These are phyloP conservation scores for Megalurothrips usitatus DNA, from an alignment of 2,888 invertebrate species.

Conservation along the genomic window DNA sequence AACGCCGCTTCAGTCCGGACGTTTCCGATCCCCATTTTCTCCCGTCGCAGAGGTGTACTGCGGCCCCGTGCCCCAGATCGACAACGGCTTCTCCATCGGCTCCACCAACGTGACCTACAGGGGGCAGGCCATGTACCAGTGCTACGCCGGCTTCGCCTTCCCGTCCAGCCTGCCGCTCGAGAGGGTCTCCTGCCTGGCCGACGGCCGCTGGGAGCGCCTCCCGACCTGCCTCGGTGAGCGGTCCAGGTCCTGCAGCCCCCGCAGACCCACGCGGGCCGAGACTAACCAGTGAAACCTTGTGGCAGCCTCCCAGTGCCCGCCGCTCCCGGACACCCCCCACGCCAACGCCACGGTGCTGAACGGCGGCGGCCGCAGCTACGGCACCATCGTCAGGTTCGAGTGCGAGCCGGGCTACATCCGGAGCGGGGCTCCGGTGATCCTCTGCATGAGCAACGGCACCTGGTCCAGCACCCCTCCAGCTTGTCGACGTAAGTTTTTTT, in stretches of 20 bases:
- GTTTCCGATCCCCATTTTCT: constrained; percentile 28
- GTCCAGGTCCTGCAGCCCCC: too few species aligned
- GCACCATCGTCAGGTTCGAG: constrained; percentile 86
- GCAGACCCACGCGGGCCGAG: too few species aligned
- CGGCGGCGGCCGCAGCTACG: constrained; percentile 87
- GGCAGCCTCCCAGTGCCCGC: constrained; percentile 83
- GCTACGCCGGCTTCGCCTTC: constrained; percentile 94
- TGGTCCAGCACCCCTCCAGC: constrained; percentile 90
- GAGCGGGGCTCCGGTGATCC: constrained; percentile 80
- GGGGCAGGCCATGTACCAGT: constrained; percentile 91
- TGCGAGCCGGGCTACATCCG: constrained; percentile 88
- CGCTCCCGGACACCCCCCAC: constrained; percentile 79
- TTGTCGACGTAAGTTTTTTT: constrained; percentile 62
- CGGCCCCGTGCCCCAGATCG: constrained; percentile 95
- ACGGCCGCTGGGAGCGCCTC: constrained; percentile 88
- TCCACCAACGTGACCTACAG: constrained; percentile 92
- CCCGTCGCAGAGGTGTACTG: constrained; percentile 74
- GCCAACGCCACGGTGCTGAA: constrained; percentile 82
- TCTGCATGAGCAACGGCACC: constrained; percentile 93
- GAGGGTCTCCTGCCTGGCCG: constrained; percentile 81
- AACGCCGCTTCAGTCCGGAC: not conserved
- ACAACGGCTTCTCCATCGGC: constrained; percentile 93
- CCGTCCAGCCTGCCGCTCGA: constrained; percentile 82
- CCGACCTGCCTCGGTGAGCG: constrained; percentile 80
- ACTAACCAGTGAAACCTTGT: too few species aligned